Evolutionary conservation across 2,797 vertebrate species (phyloP), one percentile per base, ranked within the genome.

Genomic region (Mallotus villosus): DNA sequence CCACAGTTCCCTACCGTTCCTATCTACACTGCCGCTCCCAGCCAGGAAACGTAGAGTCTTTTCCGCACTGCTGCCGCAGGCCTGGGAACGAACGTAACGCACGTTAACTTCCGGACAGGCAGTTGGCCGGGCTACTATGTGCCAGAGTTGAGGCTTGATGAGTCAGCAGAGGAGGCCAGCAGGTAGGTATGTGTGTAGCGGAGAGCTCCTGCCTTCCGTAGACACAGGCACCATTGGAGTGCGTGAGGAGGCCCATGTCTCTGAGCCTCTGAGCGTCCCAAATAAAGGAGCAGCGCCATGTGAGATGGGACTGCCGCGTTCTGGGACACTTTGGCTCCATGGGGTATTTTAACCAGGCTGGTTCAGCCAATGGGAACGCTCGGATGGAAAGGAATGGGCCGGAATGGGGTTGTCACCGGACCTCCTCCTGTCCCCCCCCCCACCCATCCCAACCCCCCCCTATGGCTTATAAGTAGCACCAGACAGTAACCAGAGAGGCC

Each of bases 381-480:
- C 82, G 29, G 17, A 49, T 25, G 78, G 12, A 46, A 83, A 74
- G 78, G 82, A 55, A 55, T 55, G 51, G 51, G 51, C 51, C 7
- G 51, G 55, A 65, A 83, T 59, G 72, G 77, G 79, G 81, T 78
- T 86, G 87, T 86, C 86, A 88, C 70, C 57, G 67, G 81, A 84
- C 75, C 83, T 77, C 82, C 78, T 57, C 74, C 69, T 63, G 63
- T n/a, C 77, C 29, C 86, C 67, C 24, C 79, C 67, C 49, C 75
- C 67, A 66, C 68, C 60, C 74, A 72, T 78, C 57, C 80, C 73
- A 59, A 27, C 49, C 67, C 29, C 67, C 29, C 63, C 79, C 9
- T 60, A 67, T n/a, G 19, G 72, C 80, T 88, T 92, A 92, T 88
- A 92, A 93, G 91, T 91, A 92, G 90, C 83, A 80, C 49, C 84